Evolutionary conservation across 2,113 vertebrate genomes (phyloP).

Genomic region (Eublepharis macularius): DNA sequence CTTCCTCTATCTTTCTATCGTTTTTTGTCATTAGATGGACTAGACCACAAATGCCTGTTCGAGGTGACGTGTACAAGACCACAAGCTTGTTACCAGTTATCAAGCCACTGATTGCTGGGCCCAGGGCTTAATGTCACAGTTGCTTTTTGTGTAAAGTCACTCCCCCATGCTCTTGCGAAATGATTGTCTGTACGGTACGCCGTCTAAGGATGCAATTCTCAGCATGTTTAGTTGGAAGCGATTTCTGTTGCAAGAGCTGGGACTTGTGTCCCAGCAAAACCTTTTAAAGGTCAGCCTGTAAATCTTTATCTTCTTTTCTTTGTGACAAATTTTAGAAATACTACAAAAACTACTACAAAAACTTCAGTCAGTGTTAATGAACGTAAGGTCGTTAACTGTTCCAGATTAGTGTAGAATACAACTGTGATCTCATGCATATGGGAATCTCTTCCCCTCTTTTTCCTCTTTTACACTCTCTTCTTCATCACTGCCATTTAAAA

Average conservation of each 20-base stretch:
- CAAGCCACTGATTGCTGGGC: background rate
- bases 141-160: no score
- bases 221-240: no score
- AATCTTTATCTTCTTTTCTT: background rate
- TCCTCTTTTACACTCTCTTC: background rate
- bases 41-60: no score
- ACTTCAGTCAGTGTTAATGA: background rate
- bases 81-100: background rate
- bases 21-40: no score
- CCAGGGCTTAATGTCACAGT: no score
- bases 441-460: background rate
- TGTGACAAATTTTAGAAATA: background rate
- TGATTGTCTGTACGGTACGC: no score
- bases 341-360: no score
- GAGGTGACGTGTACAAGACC: no score
- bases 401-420: background rate
- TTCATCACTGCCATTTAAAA: no score
- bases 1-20: background rate
- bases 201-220: no score
- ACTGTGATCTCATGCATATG: background rate
- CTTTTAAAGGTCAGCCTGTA: rapidly evolving
- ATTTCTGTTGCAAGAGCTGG: background rate
- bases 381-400: background rate
- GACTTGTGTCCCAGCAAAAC: background rate
- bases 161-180: no score